Percentiles rank a stretch among this genome's conserved stretches.
Conservation (phyloP, 2,888 invertebrate species). For the Caenorhabditis sp. region DNA sequence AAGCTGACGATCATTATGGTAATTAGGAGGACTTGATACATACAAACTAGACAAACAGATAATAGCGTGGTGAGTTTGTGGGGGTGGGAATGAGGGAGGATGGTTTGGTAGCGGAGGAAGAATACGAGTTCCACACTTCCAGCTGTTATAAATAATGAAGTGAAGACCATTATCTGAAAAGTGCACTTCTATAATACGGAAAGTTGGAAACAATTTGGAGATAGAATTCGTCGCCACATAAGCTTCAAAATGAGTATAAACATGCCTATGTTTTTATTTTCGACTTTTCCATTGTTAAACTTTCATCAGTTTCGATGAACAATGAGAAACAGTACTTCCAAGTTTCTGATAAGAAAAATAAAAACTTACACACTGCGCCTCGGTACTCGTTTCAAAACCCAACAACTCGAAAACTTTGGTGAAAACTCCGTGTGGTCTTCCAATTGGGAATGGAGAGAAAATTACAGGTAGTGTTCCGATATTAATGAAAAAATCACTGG, state of each 20-base stretch:
- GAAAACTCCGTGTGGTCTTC: slow-evolving; percentile 44
- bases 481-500: slow-evolving; percentile 48
- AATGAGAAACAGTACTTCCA: too few species aligned
- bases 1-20: slow-evolving; percentile 32
- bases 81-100: slow-evolving; percentile 30
- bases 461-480: slow-evolving; percentile 45
- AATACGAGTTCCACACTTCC: slow-evolving; percentile 55
- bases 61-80: slow-evolving; percentile 20
- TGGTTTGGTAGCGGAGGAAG: slow-evolving; percentile 48
- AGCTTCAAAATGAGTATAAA: too few species aligned
- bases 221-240: too few species aligned
- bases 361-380: slow-evolving; percentile 44
- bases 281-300: too few species aligned
- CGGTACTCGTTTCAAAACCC: slow-evolving; percentile 8
- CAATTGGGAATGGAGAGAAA: slow-evolving; percentile 43
- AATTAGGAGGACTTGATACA: slow-evolving; percentile 22
- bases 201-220: too few species aligned
- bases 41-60: not conserved
- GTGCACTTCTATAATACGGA: too few species aligned
- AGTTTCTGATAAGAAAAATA: too few species aligned
- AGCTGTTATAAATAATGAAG: slow-evolving; percentile 40
- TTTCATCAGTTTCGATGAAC: too few species aligned
- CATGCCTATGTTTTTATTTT: too few species aligned
- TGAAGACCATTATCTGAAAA: slow-evolving; percentile 49
- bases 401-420: slow-evolving; percentile 18